Conservation (phyloP, 2,113 vertebrate genomes). For the Corythoichthys intestinalis region DNA sequence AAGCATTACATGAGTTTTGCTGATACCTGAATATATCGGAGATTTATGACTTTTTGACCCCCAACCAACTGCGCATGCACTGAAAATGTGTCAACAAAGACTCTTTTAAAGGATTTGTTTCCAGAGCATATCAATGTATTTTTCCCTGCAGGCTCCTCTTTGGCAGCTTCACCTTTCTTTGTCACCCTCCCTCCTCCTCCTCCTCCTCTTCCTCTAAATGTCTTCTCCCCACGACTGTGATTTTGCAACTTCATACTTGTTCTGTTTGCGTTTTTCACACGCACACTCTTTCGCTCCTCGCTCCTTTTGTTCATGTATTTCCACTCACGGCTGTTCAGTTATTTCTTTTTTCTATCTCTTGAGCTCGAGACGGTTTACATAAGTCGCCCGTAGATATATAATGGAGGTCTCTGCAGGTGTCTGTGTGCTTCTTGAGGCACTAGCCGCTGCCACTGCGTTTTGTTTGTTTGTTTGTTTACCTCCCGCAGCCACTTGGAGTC, state of each 20-base stretch:
- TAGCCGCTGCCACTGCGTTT: constrained; percentile 42
- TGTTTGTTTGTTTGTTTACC: constrained; percentile 73
- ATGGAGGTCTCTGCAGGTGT: constrained; percentile 22
- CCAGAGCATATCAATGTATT: constrained; percentile 6
- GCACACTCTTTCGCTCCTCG: constrained; percentile 29
- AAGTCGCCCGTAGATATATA: constrained; percentile 16
- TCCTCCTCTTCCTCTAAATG: constrained; percentile 1
- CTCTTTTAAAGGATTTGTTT: neutral
- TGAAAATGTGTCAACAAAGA: too few relatives aligned
- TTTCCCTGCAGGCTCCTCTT: constrained; percentile 1
- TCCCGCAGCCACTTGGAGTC: constrained; percentile 61
- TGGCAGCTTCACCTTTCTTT: constrained; percentile 9
- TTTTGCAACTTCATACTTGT: constrained; percentile 14
- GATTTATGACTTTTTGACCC: too few relatives aligned
- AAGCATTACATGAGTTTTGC: too few relatives aligned
- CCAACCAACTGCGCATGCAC: too few relatives aligned
- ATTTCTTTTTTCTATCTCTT: constrained; percentile 4
- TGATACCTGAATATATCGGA: too few relatives aligned
- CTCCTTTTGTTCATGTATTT: constrained; percentile 37
- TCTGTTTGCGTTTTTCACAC: constrained; percentile 3
- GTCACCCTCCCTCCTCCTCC: constrained; percentile 3
- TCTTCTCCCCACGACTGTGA: neutral
- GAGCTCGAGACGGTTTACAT: constrained; percentile 6
- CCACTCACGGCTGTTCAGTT: constrained; percentile 9
- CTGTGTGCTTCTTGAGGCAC: constrained; percentile 23